Percentiles rank a stretch among this genome's conserved stretches.
phyloP scores from a whole-genome alignment of 2,797 vertebrate species.

The Takifugu rubripes region DNA sequence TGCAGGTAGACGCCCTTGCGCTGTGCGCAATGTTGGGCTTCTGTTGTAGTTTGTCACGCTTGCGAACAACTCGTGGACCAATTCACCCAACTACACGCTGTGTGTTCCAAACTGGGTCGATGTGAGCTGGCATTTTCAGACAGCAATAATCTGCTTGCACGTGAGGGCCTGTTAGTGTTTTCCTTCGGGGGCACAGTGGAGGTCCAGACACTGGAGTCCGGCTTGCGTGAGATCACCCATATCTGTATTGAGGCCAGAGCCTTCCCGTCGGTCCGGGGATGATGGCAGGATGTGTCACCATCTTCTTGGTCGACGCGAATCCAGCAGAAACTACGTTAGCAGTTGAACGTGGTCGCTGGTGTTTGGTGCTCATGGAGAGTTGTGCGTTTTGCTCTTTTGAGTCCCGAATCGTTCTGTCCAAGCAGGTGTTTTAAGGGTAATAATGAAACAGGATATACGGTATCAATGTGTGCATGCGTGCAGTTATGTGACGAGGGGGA shows the following conservation, averaged over 20 bases:
- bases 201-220: no score
- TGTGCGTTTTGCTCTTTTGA: no score
- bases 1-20: slow-evolving; percentile 11
- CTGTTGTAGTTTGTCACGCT: slow-evolving; percentile 54
- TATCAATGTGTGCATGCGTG: slow-evolving; percentile 20
- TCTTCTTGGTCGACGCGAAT: slow-evolving; percentile 36
- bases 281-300: slow-evolving; percentile 50
- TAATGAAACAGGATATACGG: slow-evolving; percentile 12
- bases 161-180: slow-evolving; percentile 19
- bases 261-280: slow-evolving; percentile 5
- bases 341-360: no score
- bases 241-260: neutral
- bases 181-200: neutral
- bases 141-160: slow-evolving; percentile 45
- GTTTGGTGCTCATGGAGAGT: no score
- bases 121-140: slow-evolving; percentile 65
- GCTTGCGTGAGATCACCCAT: neutral
- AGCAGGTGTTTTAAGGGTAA: slow-evolving; percentile 3
- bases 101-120: slow-evolving; percentile 53
- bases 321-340: neutral
- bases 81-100: slow-evolving; percentile 45
- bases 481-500: slow-evolving; percentile 14
- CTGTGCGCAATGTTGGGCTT: slow-evolving; percentile 10
- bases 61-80: slow-evolving; percentile 54
- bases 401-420: no score